Evolutionary conservation across 2,888 invertebrate species (phyloP), one percentile per base, ranked within the genome.

Genomic region (Malthinus flaveolus): DNA sequence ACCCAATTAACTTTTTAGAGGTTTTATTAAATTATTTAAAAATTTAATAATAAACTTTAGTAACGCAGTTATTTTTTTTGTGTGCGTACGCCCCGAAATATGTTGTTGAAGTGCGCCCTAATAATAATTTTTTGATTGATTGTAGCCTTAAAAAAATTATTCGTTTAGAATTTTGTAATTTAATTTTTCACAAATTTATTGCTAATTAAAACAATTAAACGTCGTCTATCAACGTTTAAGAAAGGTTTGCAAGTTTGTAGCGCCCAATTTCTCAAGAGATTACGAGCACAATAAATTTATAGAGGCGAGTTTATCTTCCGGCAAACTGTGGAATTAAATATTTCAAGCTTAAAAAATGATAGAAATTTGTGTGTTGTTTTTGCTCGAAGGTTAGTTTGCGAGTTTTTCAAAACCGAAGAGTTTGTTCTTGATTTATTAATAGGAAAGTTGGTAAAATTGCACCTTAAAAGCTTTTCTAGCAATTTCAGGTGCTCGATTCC

Each of bases 201-300:
- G 36, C 35, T 56, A 56, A 56, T 56, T 56, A 56, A 56, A 51
- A 50, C 50, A 56, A 56, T 56, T 56, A 56, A 56, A 56, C 46
- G 37, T 50, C 45, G 33, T 50, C 56, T 50, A 50, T 47, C 56
- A 56, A 49, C 55, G 12, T 49, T 31, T 23, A 34, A 33, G 45
- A 36, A 52, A 52, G 44, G 35, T 52, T 52, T 45, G 11, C 15
- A 15, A 52, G 45, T 11, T 45, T n/a, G n/a, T n/a, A 23, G 23
- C 23, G 5, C 5, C 5, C 39, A 42, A 42, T 42, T 42, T 42
- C 39, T 42, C 39, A 42, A 42, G 39, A 42, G 39, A 42, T 42
- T 42, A 42, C n/a, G 23, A 42, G 39, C 15, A 42, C 15, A 12
- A 42, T 42, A 42, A 42, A 42, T 42, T 42, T 42, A 42, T 42